Evolutionary conservation across 2,888 invertebrate species (phyloP), one percentile per base, ranked within the genome.

Genomic region (Norana najaformis): DNA sequence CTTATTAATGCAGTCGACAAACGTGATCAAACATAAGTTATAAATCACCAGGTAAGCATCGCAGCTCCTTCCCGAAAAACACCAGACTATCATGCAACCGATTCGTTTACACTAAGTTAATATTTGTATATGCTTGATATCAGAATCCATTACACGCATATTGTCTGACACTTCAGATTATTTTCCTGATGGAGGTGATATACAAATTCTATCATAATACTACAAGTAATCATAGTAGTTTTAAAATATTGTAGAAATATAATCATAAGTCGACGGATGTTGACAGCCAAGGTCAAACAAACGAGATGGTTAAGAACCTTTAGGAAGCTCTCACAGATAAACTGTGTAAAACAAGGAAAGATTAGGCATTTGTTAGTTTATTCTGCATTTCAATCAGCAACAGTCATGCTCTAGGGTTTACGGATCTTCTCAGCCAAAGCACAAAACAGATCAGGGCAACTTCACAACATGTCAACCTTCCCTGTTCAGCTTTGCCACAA

Each of bases 181-280:
- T 69, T 8, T 69, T 69, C n/a, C 30, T n/a, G 30, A n/a, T n/a
- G n/a, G n/a, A 69, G n/a, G 8, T 69, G 30, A 69, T 69, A 69
- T 30, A n/a, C 69, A 69, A n/a, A 11, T n/a, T n/a, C n/a, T 69
- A 8, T 69, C 3, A 69, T 30, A 8, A 69, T n/a, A n/a, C n/a
- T n/a, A 69, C n/a, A 69, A 69, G 8, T n/a, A 69, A n/a, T 69
- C n/a, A 69, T 11, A 69, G 69, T n/a, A 11, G n/a, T 30, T 69
- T n/a, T 69, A n/a, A 69, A 69, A 69, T n/a, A 69, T 69, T 69
- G 69, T 69, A 69, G 69, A n/a, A 69, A 69, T n/a, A n/a, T 69
- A 69, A 0, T 69, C 69, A 69, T n/a, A 30, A n/a, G n/a, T 69
- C n/a, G 69, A n/a, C 30, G 30, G 30, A n/a, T n/a, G 69, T n/a